Evolutionary conservation across 2,113 vertebrate species (phyloP), one percentile per base, ranked within the genome.

Genomic region (Poecile atricapillus): DNA sequence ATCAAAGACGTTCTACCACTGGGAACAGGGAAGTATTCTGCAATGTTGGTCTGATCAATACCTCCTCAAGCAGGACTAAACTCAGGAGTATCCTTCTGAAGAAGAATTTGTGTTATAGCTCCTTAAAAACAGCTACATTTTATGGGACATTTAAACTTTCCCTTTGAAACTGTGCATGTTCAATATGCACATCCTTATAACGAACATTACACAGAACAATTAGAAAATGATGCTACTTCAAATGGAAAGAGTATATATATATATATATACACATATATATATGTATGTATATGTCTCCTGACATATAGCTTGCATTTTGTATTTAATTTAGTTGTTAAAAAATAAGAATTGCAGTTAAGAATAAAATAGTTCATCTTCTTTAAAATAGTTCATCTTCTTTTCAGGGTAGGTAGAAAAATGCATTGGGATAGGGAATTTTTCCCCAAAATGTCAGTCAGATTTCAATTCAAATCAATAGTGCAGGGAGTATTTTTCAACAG

Each of bases 401-500:
- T 86, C 44, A 27, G 37, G 10, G 24, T 62, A 83, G 55, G 23
- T 1, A 60, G 44, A 87, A 80, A 94, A 94, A 25, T 52, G n/a
- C 28, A 75, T 71, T 53, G 69, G 37, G 41, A 56, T 11, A 60
- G 56, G 31, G 28, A 71, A 56, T 90, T 78, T 86, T 81, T 87
- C 78, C 85, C n/a, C 37, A 53, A 68, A 62, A 33, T 84, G 44
- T 64, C 90, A 86, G 44, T 89, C 64, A 87, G 69, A 68, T 75
- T 92, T 81, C 3, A 4, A 77, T 86, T 83, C 41, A 60, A 44
- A 93, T 90, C 83, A 81, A 81, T 58, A 86, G 56, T 39, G 27
- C n/a, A 47, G n/a, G 53, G 52, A 93, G 30, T 87, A 73, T 92
- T 96, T 92, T 93, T 81, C 73, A 81, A 35, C 52, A 60, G 58